Evolutionary conservation across 2,797 vertebrate genomes (phyloP), one percentile per base, ranked within the genome.

Genomic region (Uromys caudimaculatus): DNA sequence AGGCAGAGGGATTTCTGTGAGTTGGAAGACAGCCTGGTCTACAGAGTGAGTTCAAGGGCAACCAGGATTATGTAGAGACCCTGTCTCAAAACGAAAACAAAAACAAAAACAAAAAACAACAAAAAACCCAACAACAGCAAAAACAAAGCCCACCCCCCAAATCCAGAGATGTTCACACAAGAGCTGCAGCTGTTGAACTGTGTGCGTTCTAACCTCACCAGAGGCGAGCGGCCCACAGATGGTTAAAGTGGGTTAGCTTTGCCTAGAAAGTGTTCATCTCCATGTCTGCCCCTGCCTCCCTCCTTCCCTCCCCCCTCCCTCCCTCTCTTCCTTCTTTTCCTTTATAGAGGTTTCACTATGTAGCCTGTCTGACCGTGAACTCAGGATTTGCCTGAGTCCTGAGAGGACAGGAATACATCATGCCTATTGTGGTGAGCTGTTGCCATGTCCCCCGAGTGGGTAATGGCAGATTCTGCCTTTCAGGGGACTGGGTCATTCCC

Each of bases 211-310:
- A 50, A 67, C 32, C 4, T 24, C 47, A 67, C 58, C 54, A 19
- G 56, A 82, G 27, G 52, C 1, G 24, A 69, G 24, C 3, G 47
- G 32, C 12, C 54, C 32, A 27, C 11, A 44, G 60, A 54, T 54
- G 71, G n/a, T 91, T 62, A 81, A 62, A 12, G 1, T 17, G 60
- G 35, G 8, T 71, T 23, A 71, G 44, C 24, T 60, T 41, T 54
- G n/a, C 54, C 41, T 85, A n/a, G 21, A 47, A 29, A 29, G 16
- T 38, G 9, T 6, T 41, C 27, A 32, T 60, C 17, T 58, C 85
- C 11, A 2, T 2, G 6, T 1, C 32, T 4, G 3, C 8, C 11
- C 1, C 0, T 14, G 19, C 8, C 8, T 64, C 44, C 41, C 27
- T 47, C 12, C 19, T 19, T 60, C 21, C 32, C 6, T 54, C 50